Conservation (phyloP, 1,140 invertebrate species). For the Ooceraea biroi region DNA sequence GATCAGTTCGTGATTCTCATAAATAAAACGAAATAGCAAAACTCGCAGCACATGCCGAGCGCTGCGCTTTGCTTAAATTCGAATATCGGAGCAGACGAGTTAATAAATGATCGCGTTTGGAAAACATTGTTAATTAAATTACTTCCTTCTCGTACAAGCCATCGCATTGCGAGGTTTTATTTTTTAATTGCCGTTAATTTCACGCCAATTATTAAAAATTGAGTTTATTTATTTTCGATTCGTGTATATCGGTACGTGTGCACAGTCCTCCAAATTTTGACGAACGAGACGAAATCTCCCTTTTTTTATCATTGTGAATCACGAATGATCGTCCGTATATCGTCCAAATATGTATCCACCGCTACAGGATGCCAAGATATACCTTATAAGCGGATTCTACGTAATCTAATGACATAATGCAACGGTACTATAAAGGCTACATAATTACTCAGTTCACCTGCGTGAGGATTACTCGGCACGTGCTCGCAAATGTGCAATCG, state of each 20-base stretch:
- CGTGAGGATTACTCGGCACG: background rate
- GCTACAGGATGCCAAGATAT: background rate
- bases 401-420: background rate
- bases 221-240: background rate
- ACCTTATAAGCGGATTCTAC: background rate
- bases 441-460: background rate
- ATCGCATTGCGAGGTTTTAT: no score
- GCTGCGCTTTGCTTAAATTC: background rate
- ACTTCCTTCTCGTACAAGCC: no score
- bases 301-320: background rate
- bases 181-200: background rate
- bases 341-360: no score
- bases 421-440: background rate
- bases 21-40: conserved; percentile 20
- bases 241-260: background rate
- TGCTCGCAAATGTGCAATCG: background rate
- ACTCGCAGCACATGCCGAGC: background rate
- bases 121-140: no score
- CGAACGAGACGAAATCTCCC: background rate
- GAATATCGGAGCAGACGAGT: background rate
- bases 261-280: background rate
- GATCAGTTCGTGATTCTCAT: conserved; percentile 31
- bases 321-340: background rate
- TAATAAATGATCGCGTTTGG: background rate
- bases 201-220: background rate